Conservation (phyloP, 2,113 vertebrate genomes). For the Xiphorhynchus elegans region DNA sequence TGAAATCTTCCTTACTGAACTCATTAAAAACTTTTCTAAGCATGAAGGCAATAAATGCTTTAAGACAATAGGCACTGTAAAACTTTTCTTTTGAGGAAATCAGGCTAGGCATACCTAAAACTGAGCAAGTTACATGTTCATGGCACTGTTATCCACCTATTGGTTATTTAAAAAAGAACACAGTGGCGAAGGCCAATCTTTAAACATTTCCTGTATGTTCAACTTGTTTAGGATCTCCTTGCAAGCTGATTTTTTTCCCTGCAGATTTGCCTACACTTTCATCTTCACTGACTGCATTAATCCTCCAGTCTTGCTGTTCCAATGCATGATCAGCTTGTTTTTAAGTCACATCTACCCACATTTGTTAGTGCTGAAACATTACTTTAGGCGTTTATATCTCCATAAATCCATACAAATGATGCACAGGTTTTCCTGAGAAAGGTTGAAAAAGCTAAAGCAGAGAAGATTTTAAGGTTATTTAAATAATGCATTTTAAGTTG, state of each 20-base stretch:
- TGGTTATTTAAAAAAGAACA: not conserved
- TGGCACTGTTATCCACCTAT: not conserved
- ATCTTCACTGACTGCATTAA: conserved; percentile 74
- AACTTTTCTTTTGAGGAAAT: not conserved
- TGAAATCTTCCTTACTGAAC: conserved; percentile 58
- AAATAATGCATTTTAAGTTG: conserved; percentile 67
- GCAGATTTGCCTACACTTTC: conserved; percentile 69
- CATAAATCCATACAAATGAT: conserved; percentile 70
- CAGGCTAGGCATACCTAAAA: not conserved
- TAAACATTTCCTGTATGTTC: conserved; percentile 58
- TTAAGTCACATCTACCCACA: conserved; percentile 66
- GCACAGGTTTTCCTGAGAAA: conserved; percentile 42
- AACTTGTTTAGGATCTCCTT: conserved; percentile 62
- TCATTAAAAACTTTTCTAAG: conserved; percentile 54
- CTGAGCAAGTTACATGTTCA: not conserved
- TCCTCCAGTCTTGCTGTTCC: conserved; percentile 71
- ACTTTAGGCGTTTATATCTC: conserved; percentile 63
- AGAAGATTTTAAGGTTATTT: conserved; percentile 61
- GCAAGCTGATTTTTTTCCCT: conserved; percentile 23
- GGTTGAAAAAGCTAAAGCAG: conserved; percentile 27
- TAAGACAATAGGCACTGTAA: not conserved
- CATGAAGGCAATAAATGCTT: not conserved
- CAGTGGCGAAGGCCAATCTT: not conserved
- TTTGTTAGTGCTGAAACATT: conserved; percentile 74
- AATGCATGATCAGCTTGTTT: conserved; percentile 70